A percentile compares a stretch with the other conserved stretches of the same genome.
phyloP scores from a whole-genome alignment of 2,888 invertebrate genomes.

The Cheilosia vulpina region DNA sequence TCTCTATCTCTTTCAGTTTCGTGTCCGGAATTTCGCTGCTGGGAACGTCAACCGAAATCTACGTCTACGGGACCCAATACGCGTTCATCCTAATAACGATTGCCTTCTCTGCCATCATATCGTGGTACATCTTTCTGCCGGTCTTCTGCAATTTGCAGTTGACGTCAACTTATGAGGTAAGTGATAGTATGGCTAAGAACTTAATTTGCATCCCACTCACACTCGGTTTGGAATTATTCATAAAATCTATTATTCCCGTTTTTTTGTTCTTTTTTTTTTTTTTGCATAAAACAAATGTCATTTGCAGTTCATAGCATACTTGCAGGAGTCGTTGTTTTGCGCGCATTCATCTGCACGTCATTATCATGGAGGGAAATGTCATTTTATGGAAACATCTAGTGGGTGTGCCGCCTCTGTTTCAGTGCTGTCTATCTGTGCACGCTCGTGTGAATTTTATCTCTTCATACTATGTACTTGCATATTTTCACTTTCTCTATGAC shows the following conservation, averaged over 20 bases:
- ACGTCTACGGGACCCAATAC: constrained; percentile 91
- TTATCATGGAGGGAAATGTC: constrained; percentile 32
- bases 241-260: constrained; percentile 2
- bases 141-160: constrained; percentile 88
- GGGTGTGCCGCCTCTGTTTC: background rate
- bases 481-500: constrained; percentile 11
- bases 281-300: constrained; percentile 45
- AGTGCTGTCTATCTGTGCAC: background rate
- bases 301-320: constrained; percentile 57
- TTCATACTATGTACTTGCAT: constrained; percentile 10
- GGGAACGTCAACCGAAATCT: constrained; percentile 91
- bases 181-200: constrained; percentile 66
- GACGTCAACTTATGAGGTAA: constrained; percentile 91
- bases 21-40: constrained; percentile 90
- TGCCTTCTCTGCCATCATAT: constrained; percentile 84
- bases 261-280: background rate
- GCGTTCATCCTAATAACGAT: constrained; percentile 84
- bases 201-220: constrained; percentile 9
- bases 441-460: constrained; percentile 9
- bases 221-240: constrained; percentile 24
- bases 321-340: constrained; percentile 12
- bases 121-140: constrained; percentile 87
- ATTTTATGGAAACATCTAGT: constrained; percentile 25
- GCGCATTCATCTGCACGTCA: constrained; percentile 14
- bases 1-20: constrained; percentile 84